Evolutionary conservation across 2,888 invertebrate genomes (phyloP), one percentile per base, ranked within the genome.

Genomic region (Scaptomyza tumidula): DNA sequence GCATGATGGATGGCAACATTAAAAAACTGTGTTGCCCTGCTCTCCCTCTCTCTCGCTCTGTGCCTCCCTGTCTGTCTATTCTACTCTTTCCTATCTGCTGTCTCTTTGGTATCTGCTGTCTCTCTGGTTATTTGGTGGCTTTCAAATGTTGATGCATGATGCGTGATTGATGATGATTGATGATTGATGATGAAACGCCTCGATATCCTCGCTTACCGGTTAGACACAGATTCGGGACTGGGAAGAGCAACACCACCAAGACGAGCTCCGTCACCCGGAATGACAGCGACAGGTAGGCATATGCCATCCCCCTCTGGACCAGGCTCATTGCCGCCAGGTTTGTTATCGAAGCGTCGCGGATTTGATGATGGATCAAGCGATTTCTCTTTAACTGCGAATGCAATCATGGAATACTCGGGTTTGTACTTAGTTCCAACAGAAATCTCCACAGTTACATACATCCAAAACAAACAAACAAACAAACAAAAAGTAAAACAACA

Each of bases 401-500:
- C 96, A 89, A 96, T 96, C 94, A 95, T 96, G 95, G 96, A 96
- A 92, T 96, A 96, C 92, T 96, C 95, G 90, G 96, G 96, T 96
- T 92, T 93, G 93, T 91, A 91, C 89, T 74, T 82, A 71, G 73
- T 62, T 76, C 76, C 75, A 75, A 78, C 50, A 72, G 14, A 68
- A 60, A 16, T 41, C 41, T 73, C 57, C 78, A 77, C 75, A 75
- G 67, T 58, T 67, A 64, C 9, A 16, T 62, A 60, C 62, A 74
- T 76, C 71, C 61, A 62, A 45, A 48, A 60, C 27, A 27, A 10
- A 39, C 27, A 46, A 59, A 59, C 39, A 63, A 43, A 37, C 68
- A 71, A 35, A 60, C 56, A 57, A 37, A 24, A 24, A 24, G 24
- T 24, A 24, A 0, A 24, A 69, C 71, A 43, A 45, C 66, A 68